A percentile compares a stretch with the other conserved stretches of the same genome.
These are phyloP conservation scores for Drosophila sordidula DNA, from an alignment of 2,888 invertebrate species.

Conservation along the genomic window DNA sequence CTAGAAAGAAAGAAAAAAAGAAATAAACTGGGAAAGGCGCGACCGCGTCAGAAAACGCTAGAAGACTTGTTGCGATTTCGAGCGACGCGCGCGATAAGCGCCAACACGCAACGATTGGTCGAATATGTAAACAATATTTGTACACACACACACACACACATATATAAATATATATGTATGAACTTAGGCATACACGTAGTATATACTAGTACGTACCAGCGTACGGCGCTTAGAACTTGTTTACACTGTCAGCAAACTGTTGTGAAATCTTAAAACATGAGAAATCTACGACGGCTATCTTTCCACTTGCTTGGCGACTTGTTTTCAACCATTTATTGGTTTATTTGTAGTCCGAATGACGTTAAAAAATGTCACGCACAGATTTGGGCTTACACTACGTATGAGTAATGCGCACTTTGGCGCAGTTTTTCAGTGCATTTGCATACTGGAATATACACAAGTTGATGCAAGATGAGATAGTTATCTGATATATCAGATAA, in stretches of 20 bases:
- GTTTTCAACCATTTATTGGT: conserved; percentile 22
- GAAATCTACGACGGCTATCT: conserved; percentile 10
- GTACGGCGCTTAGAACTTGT: conserved; percentile 67
- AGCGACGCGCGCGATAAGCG: conserved; percentile 38
- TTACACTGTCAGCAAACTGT: conserved; percentile 35
- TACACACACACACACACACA: conserved; percentile 13
- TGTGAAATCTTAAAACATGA: conserved; percentile 24
- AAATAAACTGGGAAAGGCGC: conserved; percentile 15
- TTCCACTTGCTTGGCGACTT: background rate
- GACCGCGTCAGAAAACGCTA: conserved; percentile 52
- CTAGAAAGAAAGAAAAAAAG: conserved; percentile 1
- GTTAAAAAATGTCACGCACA: conserved; percentile 29
- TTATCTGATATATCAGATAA: background rate
- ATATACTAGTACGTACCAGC: conserved; percentile 52
- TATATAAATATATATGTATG: conserved; percentile 8
- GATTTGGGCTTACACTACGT: conserved; percentile 20
- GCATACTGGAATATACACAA: background rate
- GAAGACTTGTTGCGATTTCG: conserved; percentile 39
- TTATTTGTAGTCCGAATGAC: conserved; percentile 24
- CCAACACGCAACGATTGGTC: conserved; percentile 32
- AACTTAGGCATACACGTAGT: background rate
- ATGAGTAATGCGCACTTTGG: conserved; percentile 43
- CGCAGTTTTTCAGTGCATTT: background rate
- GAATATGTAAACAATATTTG: conserved; percentile 28
- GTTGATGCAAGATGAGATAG: too few species aligned